Conservation (phyloP, 2,888 invertebrate species). For the Sesia bembeciformis region DNA sequence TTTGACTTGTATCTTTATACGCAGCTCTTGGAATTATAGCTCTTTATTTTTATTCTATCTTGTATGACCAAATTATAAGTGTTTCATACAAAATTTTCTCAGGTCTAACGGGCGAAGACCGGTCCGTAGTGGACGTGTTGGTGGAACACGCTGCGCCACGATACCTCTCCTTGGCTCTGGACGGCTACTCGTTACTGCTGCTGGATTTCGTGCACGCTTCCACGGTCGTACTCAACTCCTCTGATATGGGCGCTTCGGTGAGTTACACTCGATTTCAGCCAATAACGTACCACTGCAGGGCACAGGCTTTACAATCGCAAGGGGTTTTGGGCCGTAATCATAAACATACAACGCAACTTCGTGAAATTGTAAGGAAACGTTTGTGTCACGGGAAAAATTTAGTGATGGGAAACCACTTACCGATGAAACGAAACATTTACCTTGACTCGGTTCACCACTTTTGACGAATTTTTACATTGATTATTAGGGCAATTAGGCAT, state of each 20-base stretch:
- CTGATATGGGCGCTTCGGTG: slow-evolving; percentile 79
- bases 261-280: slow-evolving; percentile 11
- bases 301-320: too few species aligned
- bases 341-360: too few species aligned
- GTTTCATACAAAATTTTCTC: slow-evolving; percentile 6
- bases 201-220: slow-evolving; percentile 94
- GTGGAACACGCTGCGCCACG: slow-evolving; percentile 89
- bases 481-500: too few species aligned
- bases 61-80: too few species aligned
- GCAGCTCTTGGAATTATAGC: neutral
- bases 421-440: too few species aligned
- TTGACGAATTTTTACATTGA: neutral
- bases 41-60: too few species aligned
- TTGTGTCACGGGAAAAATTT: too few species aligned
- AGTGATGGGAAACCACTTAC: too few species aligned
- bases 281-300: too few species aligned
- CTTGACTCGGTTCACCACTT: too few species aligned
- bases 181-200: slow-evolving; percentile 89
- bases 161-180: slow-evolving; percentile 89
- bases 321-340: too few species aligned
- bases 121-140: slow-evolving; percentile 85
- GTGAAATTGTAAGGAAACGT: too few species aligned
- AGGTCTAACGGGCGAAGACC: slow-evolving; percentile 79
- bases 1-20: neutral
- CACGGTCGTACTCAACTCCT: slow-evolving; percentile 87